Base-by-base conservation (phyloP, 2,113 vertebrate species). In the Petroica traversi region DNA sequence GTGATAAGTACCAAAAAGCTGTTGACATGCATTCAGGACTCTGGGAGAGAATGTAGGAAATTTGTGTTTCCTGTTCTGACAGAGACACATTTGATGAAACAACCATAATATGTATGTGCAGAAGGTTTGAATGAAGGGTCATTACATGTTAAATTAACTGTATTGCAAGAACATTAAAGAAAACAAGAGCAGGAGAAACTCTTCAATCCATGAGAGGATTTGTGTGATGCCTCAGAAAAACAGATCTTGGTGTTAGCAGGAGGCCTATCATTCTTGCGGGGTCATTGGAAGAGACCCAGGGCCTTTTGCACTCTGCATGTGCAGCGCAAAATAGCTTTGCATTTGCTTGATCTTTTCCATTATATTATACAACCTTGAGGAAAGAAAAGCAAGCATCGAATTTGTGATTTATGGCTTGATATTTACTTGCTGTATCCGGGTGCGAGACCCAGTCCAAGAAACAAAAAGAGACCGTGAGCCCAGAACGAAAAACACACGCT, bases 381-480 rank as follows among this genome's bases (percentile, higher is more conserved):
- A 94, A 97, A 95, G 96, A 97, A 96, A 96, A 96, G 91, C 94
- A 96, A 97, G 91, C 92, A 57, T 62, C 2, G 4, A 67, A 78
- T 84, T 75, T 88, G 80, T 95, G 92, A 96, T 95, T 95, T 95
- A 95, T 94, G 75, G 58, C 79, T 85, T 82, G 76, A 69, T 96
- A 93, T 96, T 97, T 97, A 94, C 94, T 95, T 84, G 85, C 90
- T 28, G 31, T 90, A 96, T 96, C 96, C 82, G 90, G 85, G 95
- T 96, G 75, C 3, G 6, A 97, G 93, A 93, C 95, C 93, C 34
- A 75, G 92, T 96, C 95, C 96, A 97, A 97, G 90, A 94, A 93
- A 93, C 76, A 83, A 74, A 92, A 92, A 75, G 74, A 83, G 67
- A 55, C 49, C 76, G 24, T 96, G 88, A 92, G 90, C 81, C 85